These are phyloP conservation scores for Caenorhabditis sp. DNA, from an alignment of 2,888 invertebrate species.

Conservation along the genomic window DNA sequence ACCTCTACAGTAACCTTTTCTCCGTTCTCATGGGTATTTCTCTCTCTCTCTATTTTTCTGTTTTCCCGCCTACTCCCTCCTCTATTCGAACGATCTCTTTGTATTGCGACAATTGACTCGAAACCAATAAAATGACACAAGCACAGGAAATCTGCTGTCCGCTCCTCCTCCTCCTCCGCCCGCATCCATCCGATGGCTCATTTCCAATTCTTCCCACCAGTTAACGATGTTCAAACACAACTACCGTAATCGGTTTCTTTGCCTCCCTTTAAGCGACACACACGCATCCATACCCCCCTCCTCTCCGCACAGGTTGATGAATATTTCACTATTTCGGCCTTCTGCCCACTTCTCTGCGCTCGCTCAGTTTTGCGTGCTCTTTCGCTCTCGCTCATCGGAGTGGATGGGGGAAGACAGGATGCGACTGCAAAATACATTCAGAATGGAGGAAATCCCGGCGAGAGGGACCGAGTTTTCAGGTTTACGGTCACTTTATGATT, in stretches of 20 bases:
- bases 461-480: no score
- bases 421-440: no score
- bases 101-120: no score
- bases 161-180: conserved; percentile 4
- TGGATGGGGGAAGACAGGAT: conserved; percentile 28
- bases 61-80: neutral
- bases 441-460: no score
- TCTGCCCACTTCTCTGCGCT: conserved; percentile 10
- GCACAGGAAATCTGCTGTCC: conserved; percentile 13
- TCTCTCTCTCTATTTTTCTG: neutral
- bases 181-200: conserved; percentile 4
- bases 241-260: conserved; percentile 54
- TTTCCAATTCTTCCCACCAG: conserved; percentile 39
- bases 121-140: conserved; percentile 29
- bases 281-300: conserved; percentile 18
- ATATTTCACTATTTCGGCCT: conserved; percentile 53
- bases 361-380: conserved; percentile 16
- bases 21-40: neutral
- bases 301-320: conserved; percentile 49
- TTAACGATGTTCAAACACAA: conserved; percentile 59
- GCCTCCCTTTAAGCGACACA: conserved; percentile 1
- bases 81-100: no score
- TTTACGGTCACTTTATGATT: no score
- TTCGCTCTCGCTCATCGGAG: neutral
- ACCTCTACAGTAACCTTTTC: neutral